These are phyloP conservation scores for Beaufortia kweichowensis DNA, from an alignment of 2,113 vertebrate species.

Conservation along the genomic window DNA sequence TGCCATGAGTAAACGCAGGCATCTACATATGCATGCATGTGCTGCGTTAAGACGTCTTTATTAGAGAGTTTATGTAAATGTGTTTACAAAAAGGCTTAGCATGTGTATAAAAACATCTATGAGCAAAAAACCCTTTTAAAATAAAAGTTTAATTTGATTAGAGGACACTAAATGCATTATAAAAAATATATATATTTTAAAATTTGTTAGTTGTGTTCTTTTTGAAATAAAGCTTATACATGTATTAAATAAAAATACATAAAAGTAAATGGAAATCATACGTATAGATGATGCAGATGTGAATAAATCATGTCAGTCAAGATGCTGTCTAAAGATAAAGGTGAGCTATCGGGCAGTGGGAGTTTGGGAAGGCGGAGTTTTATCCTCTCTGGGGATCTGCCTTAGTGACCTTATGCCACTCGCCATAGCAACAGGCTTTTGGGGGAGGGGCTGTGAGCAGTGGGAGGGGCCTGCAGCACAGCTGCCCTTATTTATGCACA, in stretches of 20 bases:
- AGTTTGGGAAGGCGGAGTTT: constrained; percentile 17
- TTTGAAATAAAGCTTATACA: no score
- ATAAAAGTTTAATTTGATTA: no score
- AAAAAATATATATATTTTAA: no score
- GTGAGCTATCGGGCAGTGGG: neutral
- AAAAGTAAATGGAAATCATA: neutral
- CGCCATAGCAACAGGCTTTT: constrained; percentile 56
- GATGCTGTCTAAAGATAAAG: constrained; percentile 8
- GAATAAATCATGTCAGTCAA: constrained; percentile 8
- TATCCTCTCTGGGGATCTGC: constrained; percentile 49
- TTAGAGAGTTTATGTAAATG: neutral
- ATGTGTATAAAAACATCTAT: no score
- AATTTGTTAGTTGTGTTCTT: no score
- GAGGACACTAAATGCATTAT: no score
- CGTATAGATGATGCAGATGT: neutral
- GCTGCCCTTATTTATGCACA: constrained; percentile 85
- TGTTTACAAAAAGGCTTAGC: neutral
- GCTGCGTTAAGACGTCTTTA: neutral
- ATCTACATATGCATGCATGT: constrained; percentile 4
- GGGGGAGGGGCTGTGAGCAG: constrained; percentile 51
- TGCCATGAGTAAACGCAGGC: constrained; percentile 33
- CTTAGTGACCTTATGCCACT: constrained; percentile 66
- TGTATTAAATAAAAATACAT: no score
- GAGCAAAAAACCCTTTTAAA: no score
- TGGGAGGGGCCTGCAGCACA: constrained; percentile 73